Evolutionary conservation across 2,113 vertebrate genomes (phyloP).

Genomic region (Lepisosteus oculatus): DNA sequence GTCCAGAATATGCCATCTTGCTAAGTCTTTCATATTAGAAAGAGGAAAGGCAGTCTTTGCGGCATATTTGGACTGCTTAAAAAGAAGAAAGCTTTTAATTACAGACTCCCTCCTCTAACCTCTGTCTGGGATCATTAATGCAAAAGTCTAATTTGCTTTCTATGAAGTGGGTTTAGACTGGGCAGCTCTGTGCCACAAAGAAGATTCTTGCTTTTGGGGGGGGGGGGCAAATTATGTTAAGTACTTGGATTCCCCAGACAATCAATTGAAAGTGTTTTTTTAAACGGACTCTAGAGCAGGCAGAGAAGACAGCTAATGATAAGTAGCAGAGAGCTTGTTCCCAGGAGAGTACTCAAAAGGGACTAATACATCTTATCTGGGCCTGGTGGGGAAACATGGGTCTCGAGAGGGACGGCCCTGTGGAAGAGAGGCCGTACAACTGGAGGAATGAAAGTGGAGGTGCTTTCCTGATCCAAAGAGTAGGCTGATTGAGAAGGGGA

Average conservation of each 20-base stretch:
- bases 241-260: neutral
- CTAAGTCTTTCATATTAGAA: no score
- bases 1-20: no score
- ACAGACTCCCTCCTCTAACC: neutral
- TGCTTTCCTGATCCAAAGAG: slow-evolving; percentile 36
- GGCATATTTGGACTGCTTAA: no score
- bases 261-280: neutral
- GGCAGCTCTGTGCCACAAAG: slow-evolving; percentile 1
- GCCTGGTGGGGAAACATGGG: neutral
- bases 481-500: neutral
- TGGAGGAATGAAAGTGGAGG: slow-evolving; percentile 43
- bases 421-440: slow-evolving; percentile 31
- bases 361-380: neutral
- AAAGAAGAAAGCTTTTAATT: neutral
- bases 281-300: neutral
- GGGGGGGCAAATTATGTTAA: neutral
- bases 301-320: slow-evolving; percentile 21
- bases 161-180: neutral
- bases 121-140: neutral
- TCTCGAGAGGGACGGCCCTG: slow-evolving; percentile 17
- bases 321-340: slow-evolving; percentile 4
- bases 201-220: neutral
- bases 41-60: no score
- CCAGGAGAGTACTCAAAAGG: slow-evolving; percentile 8
- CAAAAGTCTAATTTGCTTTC: neutral